Evolutionary conservation across 2,888 invertebrate species (phyloP), one percentile per base, ranked within the genome.

Genomic region (Cerceris ruficornis): DNA sequence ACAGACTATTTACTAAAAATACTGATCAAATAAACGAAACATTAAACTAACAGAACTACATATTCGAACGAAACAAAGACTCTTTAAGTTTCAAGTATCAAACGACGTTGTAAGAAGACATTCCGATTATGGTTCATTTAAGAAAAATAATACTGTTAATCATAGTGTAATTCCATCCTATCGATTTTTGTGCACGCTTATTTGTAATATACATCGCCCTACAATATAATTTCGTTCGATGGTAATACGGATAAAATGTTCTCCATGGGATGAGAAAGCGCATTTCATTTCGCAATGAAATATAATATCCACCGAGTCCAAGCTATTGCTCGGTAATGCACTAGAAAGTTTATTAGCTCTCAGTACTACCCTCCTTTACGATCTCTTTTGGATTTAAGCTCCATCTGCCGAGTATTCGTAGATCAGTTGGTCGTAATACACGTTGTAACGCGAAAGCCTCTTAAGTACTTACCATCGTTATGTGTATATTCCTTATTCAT

Each of bases 281-380:
- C 68, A 55, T 55, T 49, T 54, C 55, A 76, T 55, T 46, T 49
- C 66, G 15, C 58, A 58, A 39, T 55, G 61, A 68, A 59, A 84
- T 70, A 82, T 67, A 86, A 87, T 86, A 85, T 86, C 82, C 68
- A 59, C 57, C 54, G 41, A 68, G 69, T 61, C 60, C 4, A 28
- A 28, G 69, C 59, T 69, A 81, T 84, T 82, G 78, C 77, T 62
- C 43, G 52, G 60, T 76, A 68, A 78, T 81, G 83, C 83, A 60
- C 82, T 71, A 77, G 70, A 83, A 77, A 82, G 79, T 78, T 83
- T 87, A 86, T 87, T 85, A 85, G 76, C 84, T 71, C 66, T 73
- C 59, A 69, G 69, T 54, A 59, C 2, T 42, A 59, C 57, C 75
- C 69, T 66, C 55, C 69, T 77, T 79, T 66, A 64, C 65, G 69